Conservation (phyloP, 2,888 invertebrate genomes). For the Operophtera brumata region DNA sequence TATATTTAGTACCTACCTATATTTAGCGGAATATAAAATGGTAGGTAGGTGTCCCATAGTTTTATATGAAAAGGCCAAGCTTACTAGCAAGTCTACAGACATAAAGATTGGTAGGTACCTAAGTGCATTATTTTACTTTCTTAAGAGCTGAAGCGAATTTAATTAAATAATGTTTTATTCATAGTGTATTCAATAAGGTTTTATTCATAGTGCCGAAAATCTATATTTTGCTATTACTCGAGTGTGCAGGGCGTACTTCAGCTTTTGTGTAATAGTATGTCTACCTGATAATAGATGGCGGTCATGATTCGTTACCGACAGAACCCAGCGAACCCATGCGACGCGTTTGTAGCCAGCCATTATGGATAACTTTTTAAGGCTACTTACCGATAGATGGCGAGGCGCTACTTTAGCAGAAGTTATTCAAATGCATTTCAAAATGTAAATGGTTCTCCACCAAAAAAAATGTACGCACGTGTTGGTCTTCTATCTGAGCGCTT, state of each 20-base stretch:
- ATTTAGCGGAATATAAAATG: too few relatives aligned
- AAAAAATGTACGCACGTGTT: too few relatives aligned
- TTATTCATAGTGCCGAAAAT: constrained; percentile 26
- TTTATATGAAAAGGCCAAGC: too few relatives aligned
- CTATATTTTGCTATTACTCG: constrained; percentile 22
- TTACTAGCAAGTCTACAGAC: too few relatives aligned
- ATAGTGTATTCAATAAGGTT: background rate
- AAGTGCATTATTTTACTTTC: too few relatives aligned
- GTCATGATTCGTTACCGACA: background rate
- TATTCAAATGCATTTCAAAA: too few relatives aligned
- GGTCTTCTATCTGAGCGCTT: too few relatives aligned
- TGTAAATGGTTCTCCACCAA: too few relatives aligned
- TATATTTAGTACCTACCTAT: too few relatives aligned
- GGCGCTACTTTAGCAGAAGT: background rate
- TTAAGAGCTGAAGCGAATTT: background rate
- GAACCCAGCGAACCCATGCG: constrained; percentile 33
- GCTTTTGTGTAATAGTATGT: constrained; percentile 9
- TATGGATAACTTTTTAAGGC: background rate
- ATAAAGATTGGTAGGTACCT: too few relatives aligned
- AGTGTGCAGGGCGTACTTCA: background rate
- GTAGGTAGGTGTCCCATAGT: too few relatives aligned
- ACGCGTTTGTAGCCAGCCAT: constrained; percentile 29
- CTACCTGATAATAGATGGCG: constrained; percentile 51
- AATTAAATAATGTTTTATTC: constrained; percentile 6
- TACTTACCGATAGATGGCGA: constrained; percentile 31